Conservation (phyloP, 2,797 vertebrate species). For the Uromys caudimaculatus region DNA sequence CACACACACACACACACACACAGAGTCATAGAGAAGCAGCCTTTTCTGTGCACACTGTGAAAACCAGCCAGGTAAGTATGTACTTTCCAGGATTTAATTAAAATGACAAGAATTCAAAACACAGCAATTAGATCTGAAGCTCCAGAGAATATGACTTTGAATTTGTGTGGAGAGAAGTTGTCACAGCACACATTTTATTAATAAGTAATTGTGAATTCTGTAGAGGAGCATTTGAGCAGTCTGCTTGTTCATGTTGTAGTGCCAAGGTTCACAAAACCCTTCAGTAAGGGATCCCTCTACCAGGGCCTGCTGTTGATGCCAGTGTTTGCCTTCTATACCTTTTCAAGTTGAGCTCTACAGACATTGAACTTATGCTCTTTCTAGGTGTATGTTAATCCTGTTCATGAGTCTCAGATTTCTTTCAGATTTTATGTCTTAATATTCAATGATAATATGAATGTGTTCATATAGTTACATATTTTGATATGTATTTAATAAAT, state of each 20-base stretch:
- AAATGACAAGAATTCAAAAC: slow-evolving; percentile 30
- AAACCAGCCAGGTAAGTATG: neutral
- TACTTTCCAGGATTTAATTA: slow-evolving; percentile 23
- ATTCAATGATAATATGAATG: neutral
- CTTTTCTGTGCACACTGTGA: neutral
- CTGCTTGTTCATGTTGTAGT: slow-evolving; percentile 85
- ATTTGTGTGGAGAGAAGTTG: neutral
- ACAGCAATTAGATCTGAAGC: neutral
- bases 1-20: no score
- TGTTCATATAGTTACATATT: neutral
- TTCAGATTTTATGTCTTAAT: slow-evolving; percentile 53
- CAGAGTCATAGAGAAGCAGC: neutral
- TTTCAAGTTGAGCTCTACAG: neutral
- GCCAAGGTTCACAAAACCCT: slow-evolving; percentile 85
- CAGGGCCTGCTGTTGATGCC: neutral
- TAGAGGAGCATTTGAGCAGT: neutral
- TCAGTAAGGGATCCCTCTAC: slow-evolving; percentile 65
- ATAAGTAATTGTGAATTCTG: slow-evolving; percentile 25
- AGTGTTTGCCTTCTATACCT: neutral
- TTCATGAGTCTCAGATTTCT: neutral
- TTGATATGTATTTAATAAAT: neutral
- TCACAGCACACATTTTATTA: neutral
- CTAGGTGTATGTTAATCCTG: neutral
- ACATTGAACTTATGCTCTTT: neutral
- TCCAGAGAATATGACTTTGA: neutral